These are phyloP conservation scores for Dasypus novemcinctus DNA, from an alignment of 2,113 vertebrate species.

Conservation along the genomic window DNA sequence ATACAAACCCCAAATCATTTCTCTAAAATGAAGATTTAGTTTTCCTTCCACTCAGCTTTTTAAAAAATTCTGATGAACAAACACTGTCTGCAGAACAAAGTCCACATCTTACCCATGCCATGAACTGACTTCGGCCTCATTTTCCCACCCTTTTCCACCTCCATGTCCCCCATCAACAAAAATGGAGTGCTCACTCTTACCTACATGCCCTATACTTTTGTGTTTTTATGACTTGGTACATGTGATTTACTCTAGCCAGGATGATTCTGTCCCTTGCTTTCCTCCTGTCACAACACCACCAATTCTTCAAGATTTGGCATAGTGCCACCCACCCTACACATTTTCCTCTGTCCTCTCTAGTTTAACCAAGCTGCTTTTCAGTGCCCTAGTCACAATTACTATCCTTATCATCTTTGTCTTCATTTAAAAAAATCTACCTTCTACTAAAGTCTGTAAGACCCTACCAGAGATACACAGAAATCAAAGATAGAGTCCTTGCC, in stretches of 20 bases:
- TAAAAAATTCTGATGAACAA: background rate
- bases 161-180: background rate
- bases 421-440: background rate
- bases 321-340: too few relatives aligned
- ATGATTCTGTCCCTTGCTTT: background rate
- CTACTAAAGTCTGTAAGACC: background rate
- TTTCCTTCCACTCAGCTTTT: background rate
- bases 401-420: background rate
- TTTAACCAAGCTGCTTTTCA: background rate
- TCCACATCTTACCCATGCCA: rapidly evolving
- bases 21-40: background rate
- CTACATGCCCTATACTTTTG: background rate
- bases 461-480: background rate
- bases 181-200: background rate
- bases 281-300: background rate
- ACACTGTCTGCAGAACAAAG: background rate
- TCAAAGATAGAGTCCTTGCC: background rate
- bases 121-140: background rate
- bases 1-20: background rate
- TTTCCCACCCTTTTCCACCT: background rate
- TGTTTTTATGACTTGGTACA: background rate
- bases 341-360: background rate
- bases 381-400: background rate
- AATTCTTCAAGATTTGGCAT: background rate
- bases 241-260: background rate